These are phyloP conservation scores for Plebejus argus DNA, from an alignment of 2,888 invertebrate genomes.

Conservation along the genomic window DNA sequence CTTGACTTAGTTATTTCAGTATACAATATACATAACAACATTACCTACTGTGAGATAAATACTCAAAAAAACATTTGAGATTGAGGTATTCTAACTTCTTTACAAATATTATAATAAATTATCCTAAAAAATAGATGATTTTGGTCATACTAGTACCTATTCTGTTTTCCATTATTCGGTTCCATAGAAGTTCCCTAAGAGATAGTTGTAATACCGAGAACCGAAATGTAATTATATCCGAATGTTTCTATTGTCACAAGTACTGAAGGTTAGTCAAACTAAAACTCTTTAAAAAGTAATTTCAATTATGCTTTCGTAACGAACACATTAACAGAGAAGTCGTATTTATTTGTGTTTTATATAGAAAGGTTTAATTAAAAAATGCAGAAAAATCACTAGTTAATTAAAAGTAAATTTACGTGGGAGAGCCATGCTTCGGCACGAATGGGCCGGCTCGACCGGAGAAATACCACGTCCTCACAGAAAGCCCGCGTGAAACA, in stretches of 20 bases:
- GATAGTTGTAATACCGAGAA: slow-evolving; percentile 33
- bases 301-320: neutral
- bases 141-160: slow-evolving; percentile 18
- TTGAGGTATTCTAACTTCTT: neutral
- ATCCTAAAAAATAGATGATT: neutral
- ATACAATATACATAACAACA: too few species aligned
- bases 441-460: too few species aligned
- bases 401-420: too few species aligned
- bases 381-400: too few species aligned
- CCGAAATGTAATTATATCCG: slow-evolving; percentile 34
- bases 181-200: slow-evolving; percentile 31
- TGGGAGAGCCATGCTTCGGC: too few species aligned
- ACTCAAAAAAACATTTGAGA: too few species aligned
- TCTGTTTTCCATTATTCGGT: slow-evolving; percentile 32
- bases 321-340: neutral
- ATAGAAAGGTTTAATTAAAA: neutral
- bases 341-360: neutral
- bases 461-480: too few species aligned
- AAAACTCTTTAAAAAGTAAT: neutral
- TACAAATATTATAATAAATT: neutral
- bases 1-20: neutral
- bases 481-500: too few species aligned
- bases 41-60: too few species aligned
- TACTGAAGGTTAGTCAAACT: neutral
- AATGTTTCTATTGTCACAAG: slow-evolving; percentile 26